Evolutionary conservation across 2,888 invertebrate genomes (phyloP).

Genomic region (Andrena haemorrhoa): DNA sequence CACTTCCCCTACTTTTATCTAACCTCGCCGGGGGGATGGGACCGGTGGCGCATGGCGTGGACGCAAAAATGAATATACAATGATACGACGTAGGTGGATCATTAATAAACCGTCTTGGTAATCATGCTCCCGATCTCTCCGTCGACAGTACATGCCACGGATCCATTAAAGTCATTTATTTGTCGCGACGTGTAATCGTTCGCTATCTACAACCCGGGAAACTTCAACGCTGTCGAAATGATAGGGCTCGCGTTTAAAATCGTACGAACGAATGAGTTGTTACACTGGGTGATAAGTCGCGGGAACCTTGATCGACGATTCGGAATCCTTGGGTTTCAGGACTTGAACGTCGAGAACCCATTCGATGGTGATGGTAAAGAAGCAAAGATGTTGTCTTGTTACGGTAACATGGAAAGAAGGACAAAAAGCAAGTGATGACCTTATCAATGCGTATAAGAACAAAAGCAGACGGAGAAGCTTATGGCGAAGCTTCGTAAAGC

Average conservation of each 20-base stretch:
- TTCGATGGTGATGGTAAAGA: too few relatives aligned
- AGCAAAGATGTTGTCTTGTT: too few relatives aligned
- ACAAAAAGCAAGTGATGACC: too few relatives aligned
- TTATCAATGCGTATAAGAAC: too few relatives aligned
- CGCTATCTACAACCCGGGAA: conserved; percentile 31
- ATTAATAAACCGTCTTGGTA: conserved; percentile 54
- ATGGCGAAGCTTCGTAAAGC: too few relatives aligned
- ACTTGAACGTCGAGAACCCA: not conserved
- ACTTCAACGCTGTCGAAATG: conserved; percentile 16
- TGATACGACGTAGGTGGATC: conserved; percentile 41
- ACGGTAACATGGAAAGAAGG: too few relatives aligned
- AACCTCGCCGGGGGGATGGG: conserved; percentile 3
- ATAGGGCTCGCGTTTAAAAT: conserved; percentile 12
- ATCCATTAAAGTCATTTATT: conserved; percentile 61
- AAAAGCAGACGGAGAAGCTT: too few relatives aligned
- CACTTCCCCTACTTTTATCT: conserved; percentile 38
- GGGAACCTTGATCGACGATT: not conserved
- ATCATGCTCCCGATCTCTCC: conserved; percentile 57
- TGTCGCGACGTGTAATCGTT: conserved; percentile 49
- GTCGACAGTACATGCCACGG: conserved; percentile 34
- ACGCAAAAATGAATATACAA: conserved; percentile 57
- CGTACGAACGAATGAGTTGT: conserved; percentile 36
- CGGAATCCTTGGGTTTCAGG: not conserved
- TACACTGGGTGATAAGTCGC: conserved; percentile 15
- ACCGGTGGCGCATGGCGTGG: not conserved